Evolutionary conservation across 1,140 invertebrate species (phyloP).

Genomic region (Macrobrachium nipponense): DNA sequence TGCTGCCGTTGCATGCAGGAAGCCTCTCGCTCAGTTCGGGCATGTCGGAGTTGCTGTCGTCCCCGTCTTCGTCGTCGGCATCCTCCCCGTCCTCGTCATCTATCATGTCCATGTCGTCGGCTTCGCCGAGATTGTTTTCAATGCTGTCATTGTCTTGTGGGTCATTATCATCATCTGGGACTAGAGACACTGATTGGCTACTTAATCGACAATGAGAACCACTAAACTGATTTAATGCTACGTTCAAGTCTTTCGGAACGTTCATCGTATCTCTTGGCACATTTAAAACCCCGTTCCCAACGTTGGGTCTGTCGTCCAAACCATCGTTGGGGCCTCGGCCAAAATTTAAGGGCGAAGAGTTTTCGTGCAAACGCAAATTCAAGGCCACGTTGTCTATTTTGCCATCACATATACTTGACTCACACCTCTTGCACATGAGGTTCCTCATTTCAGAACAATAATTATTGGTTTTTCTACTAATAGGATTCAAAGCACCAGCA

Average conservation of each 20-base stretch:
- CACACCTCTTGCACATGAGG: constrained; percentile 58
- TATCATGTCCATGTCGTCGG: constrained; percentile 47
- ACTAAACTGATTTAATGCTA: constrained; percentile 49
- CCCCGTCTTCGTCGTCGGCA: constrained; percentile 59
- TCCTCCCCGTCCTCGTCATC: constrained; percentile 52
- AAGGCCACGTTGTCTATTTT: constrained; percentile 58
- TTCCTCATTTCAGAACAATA: constrained; percentile 56
- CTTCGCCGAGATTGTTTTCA: constrained; percentile 53
- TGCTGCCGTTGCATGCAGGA: background rate
- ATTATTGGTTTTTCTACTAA: constrained; percentile 55
- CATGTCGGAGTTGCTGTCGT: constrained; percentile 59
- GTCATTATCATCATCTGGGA: constrained; percentile 44
- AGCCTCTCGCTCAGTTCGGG: constrained; percentile 14
- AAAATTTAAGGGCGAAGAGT: constrained; percentile 31
- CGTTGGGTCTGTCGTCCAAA: constrained; percentile 44
- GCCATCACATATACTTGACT: constrained; percentile 55
- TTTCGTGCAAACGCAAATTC: constrained; percentile 43
- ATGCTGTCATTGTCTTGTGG: constrained; percentile 48
- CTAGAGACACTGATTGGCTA: background rate
- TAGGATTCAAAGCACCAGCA: constrained; percentile 55
- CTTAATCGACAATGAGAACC: background rate
- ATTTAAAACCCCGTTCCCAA: constrained; percentile 24
- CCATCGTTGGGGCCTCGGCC: constrained; percentile 47
- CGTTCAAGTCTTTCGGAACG: constrained; percentile 55
- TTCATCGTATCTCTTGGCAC: constrained; percentile 45